These are phyloP conservation scores for Pseudochirops corinnae DNA, from an alignment of 2,797 vertebrate genomes.

Conservation along the genomic window DNA sequence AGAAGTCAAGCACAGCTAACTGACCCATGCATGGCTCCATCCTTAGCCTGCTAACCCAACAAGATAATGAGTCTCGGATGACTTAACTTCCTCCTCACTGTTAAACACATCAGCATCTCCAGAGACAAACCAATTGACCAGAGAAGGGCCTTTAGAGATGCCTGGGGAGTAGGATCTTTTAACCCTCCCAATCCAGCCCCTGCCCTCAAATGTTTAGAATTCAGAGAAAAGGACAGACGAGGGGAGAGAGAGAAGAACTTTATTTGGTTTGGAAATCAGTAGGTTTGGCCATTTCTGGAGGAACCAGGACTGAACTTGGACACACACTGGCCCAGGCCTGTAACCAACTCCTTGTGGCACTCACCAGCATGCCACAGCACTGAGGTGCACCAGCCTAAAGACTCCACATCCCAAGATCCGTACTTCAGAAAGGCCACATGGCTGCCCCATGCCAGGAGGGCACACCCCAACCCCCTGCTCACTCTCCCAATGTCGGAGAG, in stretches of 20 bases:
- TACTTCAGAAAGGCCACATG: neutral
- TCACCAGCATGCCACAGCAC: neutral
- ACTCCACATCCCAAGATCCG: neutral
- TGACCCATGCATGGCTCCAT: neutral
- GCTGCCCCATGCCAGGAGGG: neutral
- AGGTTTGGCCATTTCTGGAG: no score
- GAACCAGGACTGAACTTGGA: no score
- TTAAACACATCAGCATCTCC: neutral
- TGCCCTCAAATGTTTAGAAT: neutral
- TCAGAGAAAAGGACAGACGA: neutral
- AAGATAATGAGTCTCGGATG: no score
- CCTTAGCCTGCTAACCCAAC: no score
- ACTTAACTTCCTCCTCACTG: neutral
- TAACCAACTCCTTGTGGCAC: neutral
- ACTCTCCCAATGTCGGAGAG: neutral
- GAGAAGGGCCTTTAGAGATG: neutral
- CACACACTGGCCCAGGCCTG: no score
- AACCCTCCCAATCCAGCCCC: neutral
- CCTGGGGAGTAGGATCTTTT: neutral
- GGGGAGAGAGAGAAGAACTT: neutral
- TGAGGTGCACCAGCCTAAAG: no score
- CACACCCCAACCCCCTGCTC: neutral
- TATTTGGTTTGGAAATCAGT: neutral
- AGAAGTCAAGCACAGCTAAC: neutral
- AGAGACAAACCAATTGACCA: neutral